Evolutionary conservation across 2,888 invertebrate species (phyloP), one percentile per base, ranked within the genome.

Genomic region (Microctonus brassicae): DNA sequence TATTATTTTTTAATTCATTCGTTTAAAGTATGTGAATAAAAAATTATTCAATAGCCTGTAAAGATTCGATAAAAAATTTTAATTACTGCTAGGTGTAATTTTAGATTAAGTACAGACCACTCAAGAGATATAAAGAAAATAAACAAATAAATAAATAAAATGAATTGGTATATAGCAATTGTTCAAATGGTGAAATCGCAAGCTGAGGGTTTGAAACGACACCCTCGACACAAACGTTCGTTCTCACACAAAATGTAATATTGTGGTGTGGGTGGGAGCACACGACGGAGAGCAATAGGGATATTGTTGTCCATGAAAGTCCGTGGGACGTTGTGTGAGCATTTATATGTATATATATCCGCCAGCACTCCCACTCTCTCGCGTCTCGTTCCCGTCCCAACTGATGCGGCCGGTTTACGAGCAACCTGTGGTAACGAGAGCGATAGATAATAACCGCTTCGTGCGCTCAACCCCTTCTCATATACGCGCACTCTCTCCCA

Each of bases 371-470:
- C 69, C 73, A 42, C 71, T 73, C 79, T 78, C 81, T 80, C 79
- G 47, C 47, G 79, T 78, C 81, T 78, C 72, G 75, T 78, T 81
- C 84, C 82, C 85, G 82, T 82, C 82, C 85, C 81, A 80, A 78
- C 70, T 68, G 82, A 84, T 83, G 83, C 83, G 84, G 85, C 85
- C 86, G 85, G 84, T 87, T 87, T 87, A 87, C 87, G 87, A 87
- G 87, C 87, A 87, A 87, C 87, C 87, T 87, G 87, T 87, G 87
- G 87, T 87, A 87, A 87, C 87, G 86, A 87, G 87, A 87, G 84
- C 87, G 87, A 87, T 87, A 87, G 87, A 87, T 87, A 87, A 87
- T 87, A 87, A 87, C 87, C 84, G 86, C 83, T 86, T 81, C 83
- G 81, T 82, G 82, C 9, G 58, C 81, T 83, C 80, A 81, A 79